A percentile compares a stretch with the other conserved stretches of the same genome.
These are phyloP conservation scores for Graptemys geographica DNA, from an alignment of 2,797 vertebrate species.

Conservation along the genomic window DNA sequence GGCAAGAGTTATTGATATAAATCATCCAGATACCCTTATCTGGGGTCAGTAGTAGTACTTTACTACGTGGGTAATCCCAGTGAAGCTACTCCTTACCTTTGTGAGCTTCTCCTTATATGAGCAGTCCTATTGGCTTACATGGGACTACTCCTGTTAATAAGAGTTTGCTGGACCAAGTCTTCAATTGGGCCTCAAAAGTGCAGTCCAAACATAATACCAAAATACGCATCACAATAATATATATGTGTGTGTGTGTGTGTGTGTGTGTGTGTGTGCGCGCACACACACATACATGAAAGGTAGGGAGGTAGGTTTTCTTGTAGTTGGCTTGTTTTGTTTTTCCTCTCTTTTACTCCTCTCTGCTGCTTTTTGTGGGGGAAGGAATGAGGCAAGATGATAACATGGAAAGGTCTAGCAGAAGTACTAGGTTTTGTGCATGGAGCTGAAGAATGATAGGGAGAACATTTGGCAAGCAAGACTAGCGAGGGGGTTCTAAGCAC, in stretches of 20 bases:
- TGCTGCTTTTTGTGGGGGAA: too few species aligned
- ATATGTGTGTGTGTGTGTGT: neutral
- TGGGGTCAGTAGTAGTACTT: neutral
- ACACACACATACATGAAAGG: too few species aligned
- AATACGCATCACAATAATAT: neutral
- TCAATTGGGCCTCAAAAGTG: neutral
- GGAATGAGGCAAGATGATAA: neutral
- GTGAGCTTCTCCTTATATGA: neutral
- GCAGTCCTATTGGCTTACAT: neutral
- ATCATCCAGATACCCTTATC: neutral
- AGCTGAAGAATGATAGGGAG: neutral
- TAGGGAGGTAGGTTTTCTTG: neutral
- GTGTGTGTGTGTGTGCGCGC: too few species aligned
- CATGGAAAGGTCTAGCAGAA: neutral
- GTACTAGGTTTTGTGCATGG: neutral
- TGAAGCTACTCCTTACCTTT: neutral
- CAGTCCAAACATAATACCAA: neutral
- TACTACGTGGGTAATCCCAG: neutral
- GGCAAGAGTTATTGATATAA: neutral
- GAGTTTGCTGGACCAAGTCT: neutral
- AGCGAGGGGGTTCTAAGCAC: neutral
- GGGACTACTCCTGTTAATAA: neutral
- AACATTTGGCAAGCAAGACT: neutral
- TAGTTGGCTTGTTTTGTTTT: neutral
- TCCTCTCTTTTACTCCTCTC: neutral